These are phyloP conservation scores for Ischnura elegans DNA, from an alignment of 2,888 invertebrate species.

Conservation along the genomic window DNA sequence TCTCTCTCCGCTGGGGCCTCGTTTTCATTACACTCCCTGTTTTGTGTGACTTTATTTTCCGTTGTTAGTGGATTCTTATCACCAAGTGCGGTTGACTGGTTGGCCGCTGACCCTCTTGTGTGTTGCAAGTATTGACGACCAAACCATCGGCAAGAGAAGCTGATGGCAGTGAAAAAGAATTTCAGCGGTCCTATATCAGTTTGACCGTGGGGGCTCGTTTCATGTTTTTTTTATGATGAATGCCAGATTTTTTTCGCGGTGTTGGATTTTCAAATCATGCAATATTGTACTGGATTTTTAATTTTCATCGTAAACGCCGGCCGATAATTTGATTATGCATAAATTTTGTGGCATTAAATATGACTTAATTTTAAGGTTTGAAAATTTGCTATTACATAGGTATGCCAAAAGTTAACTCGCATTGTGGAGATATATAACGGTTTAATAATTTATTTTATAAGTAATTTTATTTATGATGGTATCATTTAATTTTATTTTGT, in stretches of 20 bases:
- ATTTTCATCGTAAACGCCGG: too few species aligned
- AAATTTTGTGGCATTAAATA: too few species aligned
- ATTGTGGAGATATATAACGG: too few species aligned
- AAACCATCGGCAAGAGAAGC: slow-evolving; percentile 19
- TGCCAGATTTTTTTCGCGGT: background rate
- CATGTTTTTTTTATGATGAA: background rate
- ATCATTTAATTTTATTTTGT: too few species aligned
- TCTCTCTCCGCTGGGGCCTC: background rate
- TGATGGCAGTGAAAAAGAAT: background rate
- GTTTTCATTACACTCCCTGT: slow-evolving; percentile 39
- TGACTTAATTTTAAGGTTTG: too few species aligned
- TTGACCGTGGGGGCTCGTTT: background rate
- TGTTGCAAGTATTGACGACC: slow-evolving; percentile 47
- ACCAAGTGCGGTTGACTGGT: slow-evolving; percentile 24
- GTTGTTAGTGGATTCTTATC: slow-evolving; percentile 41
- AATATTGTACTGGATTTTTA: too few species aligned
- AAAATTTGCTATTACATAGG: too few species aligned
- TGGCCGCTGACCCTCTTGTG: background rate
- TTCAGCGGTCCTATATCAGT: background rate
- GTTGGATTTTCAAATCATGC: background rate
- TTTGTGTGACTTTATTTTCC: slow-evolving; percentile 28
- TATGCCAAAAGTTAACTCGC: too few species aligned
- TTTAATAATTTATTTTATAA: too few species aligned
- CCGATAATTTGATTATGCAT: background rate
- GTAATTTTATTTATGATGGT: too few species aligned